A percentile compares a stretch with the other conserved stretches of the same genome.
phyloP scores from a whole-genome alignment of 2,797 vertebrate species.

The Streptopelia turtur region DNA sequence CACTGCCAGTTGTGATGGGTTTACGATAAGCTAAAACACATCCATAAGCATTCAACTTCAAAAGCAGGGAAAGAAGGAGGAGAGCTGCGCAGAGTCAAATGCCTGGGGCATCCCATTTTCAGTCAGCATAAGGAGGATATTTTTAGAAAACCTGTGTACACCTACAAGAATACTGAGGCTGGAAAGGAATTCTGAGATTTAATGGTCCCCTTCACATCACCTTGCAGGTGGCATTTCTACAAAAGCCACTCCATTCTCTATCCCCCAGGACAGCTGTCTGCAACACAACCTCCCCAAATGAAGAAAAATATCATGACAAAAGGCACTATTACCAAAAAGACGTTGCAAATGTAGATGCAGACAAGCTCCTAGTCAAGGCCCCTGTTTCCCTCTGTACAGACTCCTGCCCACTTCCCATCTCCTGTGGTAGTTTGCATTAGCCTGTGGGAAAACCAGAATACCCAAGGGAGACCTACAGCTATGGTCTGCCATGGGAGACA shows the following conservation, averaged over 20 bases:
- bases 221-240: neutral
- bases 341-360: neutral
- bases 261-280: neutral
- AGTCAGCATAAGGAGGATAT: neutral
- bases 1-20: slow-evolving; percentile 28
- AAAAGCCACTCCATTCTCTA: no score
- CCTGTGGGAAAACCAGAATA: slow-evolving; percentile 63
- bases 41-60: slow-evolving; percentile 56
- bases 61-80: slow-evolving; percentile 56
- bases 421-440: slow-evolving; percentile 28
- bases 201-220: neutral
- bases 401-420: slow-evolving; percentile 40
- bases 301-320: neutral
- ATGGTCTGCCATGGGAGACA: slow-evolving; percentile 20
- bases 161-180: neutral
- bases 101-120: slow-evolving; percentile 55
- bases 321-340: neutral
- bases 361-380: neutral
- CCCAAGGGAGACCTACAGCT: slow-evolving; percentile 39
- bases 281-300: fast-evolving
- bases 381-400: neutral
- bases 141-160: slow-evolving; percentile 35
- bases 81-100: slow-evolving; percentile 15
- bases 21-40: slow-evolving; percentile 51
- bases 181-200: neutral